Evolutionary conservation across 2,797 vertebrate species (phyloP), one percentile per base, ranked within the genome.

Genomic region (Synanceia verrucosa): DNA sequence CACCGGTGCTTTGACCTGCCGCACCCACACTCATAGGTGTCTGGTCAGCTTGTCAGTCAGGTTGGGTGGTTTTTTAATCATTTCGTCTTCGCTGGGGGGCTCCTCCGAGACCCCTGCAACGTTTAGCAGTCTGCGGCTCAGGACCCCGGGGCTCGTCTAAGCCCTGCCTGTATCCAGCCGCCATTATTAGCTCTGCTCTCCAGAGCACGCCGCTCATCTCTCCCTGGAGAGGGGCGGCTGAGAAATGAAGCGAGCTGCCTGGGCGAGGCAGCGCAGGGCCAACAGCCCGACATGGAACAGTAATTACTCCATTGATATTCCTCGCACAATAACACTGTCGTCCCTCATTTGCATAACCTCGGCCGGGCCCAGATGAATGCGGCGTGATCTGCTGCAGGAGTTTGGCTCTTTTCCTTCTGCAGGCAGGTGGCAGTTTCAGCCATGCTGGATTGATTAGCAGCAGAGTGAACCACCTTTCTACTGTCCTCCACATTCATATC

Each of bases 261-360:
- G 91, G 94, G 93, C 91, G 90, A 92, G 87, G 94, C 89, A 91
- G 94, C 90, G 88, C 88, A 88, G 94, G 94, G 95, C 94, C 89
- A 95, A 92, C 86, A 90, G 95, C 94, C 91, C 87, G 89, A 93
- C 94, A 94, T 95, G 95, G 95, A 97, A 97, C 97, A 96, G 97
- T 99, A 99, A 99, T 99, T 99, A 98, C 97, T 99, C 97, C 96
- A 98, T 99, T 99, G 98, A 99, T 98, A 99, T 99, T 98, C 97
- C 96, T 96, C 93, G 91, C 96, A 97, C 97, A 97, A 98, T 98
- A 97, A 97, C 92, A 93, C 97, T 98, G 98, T 97, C 97, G 96
- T 95, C 91, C 94, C 96, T 96, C 96, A 98, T 99, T 99, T 99
- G 95, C 97, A 99, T 99, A 99, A 96, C 94, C 94, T 93, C 94